Evolutionary conservation across 1,140 invertebrate genomes (phyloP), one percentile per base, ranked within the genome.

Genomic region (Drosophila bocki): DNA sequence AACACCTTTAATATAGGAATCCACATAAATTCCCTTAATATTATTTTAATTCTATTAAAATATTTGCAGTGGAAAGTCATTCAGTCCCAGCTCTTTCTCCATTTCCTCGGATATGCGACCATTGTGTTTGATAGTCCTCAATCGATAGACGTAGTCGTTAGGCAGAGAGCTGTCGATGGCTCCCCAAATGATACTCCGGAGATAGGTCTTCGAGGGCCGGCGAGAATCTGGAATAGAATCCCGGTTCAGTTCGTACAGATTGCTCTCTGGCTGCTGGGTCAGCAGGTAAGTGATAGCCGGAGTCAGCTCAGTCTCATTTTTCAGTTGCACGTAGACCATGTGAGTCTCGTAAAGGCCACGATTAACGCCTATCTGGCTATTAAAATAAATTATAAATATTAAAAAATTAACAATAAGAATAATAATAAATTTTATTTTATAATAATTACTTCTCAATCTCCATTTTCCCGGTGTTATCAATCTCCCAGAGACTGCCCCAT

Each of bases 171-270:
- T 83, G 53, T 92, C 86, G 7, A 83, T 61, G 22, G 91, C 91
- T 3, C 91, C 91, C 50, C 83, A 79, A 0, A 92, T 71, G 3
- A 92, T 59, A 4, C 91, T 87, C 50, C 86, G 67, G 0, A 92
- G 59, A 69, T 92, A 92, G 0, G 91, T 92, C 37, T 77, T 82
- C 8, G 91, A 92, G 2, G 91, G 91, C 51, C 82, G 76, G 3
- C 88, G 64, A 0, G 59, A 56, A 6, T 59, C 42, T 8, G 65
- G 65, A 9, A 69, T 13, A 0, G 19, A 51, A 2, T 58, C 29
- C 2, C 15, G n/a, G 0, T 83, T 64, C 7, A 92, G 50, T 5
- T 67, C n/a, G 39, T 71, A 69, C 11, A 78, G 39, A 56, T 77
- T 78, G 45, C 26, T 67, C 39, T 48, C 32, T 2, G 91, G 91